Conservation (phyloP, 2,113 vertebrate genomes). For the Microtus ochrogaster region DNA sequence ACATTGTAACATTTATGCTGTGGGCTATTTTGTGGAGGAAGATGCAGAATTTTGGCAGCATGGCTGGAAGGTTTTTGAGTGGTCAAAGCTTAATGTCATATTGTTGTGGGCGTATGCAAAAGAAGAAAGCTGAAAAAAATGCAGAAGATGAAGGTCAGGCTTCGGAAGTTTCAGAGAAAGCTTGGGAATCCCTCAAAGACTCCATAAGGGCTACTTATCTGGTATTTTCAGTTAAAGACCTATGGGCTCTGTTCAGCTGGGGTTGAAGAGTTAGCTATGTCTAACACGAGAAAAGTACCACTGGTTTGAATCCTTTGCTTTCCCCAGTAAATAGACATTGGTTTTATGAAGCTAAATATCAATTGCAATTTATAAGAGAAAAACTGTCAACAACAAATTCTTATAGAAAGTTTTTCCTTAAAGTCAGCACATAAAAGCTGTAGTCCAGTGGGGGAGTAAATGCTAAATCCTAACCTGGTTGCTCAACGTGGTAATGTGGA, state of each 20-base stretch:
- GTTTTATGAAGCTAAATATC: background rate
- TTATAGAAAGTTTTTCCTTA: background rate
- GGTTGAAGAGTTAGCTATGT: background rate
- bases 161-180: background rate
- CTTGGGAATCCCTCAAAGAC: too few species aligned
- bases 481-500: background rate
- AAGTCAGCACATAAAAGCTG: background rate
- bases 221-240: background rate
- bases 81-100: background rate
- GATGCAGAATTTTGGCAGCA: background rate
- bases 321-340: background rate
- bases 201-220: background rate
- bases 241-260: background rate
- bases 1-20: background rate
- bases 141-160: background rate
- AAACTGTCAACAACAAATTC: background rate
- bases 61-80: background rate
- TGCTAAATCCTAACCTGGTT: background rate
- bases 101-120: background rate
- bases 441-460: too few species aligned
- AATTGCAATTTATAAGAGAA: background rate
- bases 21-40: background rate
- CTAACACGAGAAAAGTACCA: background rate
- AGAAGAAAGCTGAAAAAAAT: background rate
- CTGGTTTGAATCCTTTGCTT: background rate